Evolutionary conservation across 2,888 invertebrate species (phyloP).

Genomic region (Anticlea derivata): DNA sequence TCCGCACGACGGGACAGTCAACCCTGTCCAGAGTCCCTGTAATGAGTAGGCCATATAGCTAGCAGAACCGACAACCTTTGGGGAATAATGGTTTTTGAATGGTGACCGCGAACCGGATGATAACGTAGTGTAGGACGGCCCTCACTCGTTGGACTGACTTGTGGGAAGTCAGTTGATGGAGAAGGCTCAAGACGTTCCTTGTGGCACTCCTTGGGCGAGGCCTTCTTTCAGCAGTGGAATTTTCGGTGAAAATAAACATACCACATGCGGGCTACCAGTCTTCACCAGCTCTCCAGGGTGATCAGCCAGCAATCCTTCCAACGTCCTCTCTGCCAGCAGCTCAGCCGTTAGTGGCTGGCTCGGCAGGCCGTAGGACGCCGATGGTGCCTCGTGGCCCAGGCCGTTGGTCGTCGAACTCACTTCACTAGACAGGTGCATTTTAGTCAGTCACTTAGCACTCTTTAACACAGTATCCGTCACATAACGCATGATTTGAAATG

Average conservation of each 20-base stretch:
- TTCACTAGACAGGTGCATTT: slow-evolving; percentile 92
- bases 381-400: slow-evolving; percentile 76
- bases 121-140: too few species aligned
- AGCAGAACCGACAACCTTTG: too few species aligned
- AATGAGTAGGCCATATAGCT: too few species aligned
- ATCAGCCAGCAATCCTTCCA: slow-evolving; percentile 93
- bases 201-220: too few species aligned
- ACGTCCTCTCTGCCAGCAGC: slow-evolving; percentile 91
- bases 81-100: too few species aligned
- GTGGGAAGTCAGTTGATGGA: too few species aligned
- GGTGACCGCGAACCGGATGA: too few species aligned
- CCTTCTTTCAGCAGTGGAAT: too few species aligned
- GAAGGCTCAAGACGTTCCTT: too few species aligned
- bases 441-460: slow-evolving; percentile 41
- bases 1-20: too few species aligned
- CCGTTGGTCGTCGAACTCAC: slow-evolving; percentile 88
- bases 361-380: slow-evolving; percentile 74
- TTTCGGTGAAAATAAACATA: slow-evolving; percentile 77
- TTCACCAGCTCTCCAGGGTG: slow-evolving; percentile 96
- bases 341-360: slow-evolving; percentile 90
- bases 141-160: too few species aligned
- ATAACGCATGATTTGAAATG: slow-evolving; percentile 49
- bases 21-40: too few species aligned
- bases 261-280: slow-evolving; percentile 97
- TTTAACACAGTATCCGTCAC: slow-evolving; percentile 62